Evolutionary conservation across 2,888 invertebrate genomes (phyloP), one percentile per base, ranked within the genome.

Genomic region (Athrips mouffetella): DNA sequence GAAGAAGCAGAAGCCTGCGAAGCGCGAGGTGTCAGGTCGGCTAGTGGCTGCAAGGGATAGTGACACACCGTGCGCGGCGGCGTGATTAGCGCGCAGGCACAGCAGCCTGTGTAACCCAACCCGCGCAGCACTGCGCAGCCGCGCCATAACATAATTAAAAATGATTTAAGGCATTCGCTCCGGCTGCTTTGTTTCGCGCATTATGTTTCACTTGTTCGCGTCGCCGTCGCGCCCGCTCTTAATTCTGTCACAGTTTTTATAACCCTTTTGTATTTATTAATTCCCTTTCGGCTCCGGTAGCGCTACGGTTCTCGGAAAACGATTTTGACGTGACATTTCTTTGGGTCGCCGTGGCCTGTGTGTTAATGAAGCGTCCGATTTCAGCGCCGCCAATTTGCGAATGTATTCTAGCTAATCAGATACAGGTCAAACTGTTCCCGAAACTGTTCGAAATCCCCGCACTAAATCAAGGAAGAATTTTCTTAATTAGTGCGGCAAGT

Each of bases 111-210:
- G 83, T 78, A 82, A 81, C 77, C 75, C 71, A 70, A 82, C 67
- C 73, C 78, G 74, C 63, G 67, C 70, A 63, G 65, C 63, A 61
- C 62, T 62, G 61, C 63, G 53, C 66, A 62, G 65, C 67, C 74
- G 73, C 85, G 85, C 88, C 88, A 88, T 88, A 88, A 88, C 88
- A 88, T 88, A 88, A 88, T 88, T 88, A 88, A 88, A 88, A 88
- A 87, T 88, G 88, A 88, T 88, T 88, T 88, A 88, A 85, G 76
- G 85, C 86, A 85, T 87, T 86, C 86, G 88, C 86, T 82, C 80
- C 87, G 88, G 84, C 88, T 87, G 88, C 87, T 87, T 88, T 88
- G 86, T 88, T 88, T 88, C 87, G 85, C 88, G 88, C 88, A 80
- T 88, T 85, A 85, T 88, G 82, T 88, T 88, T 87, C 87, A 86